Conservation (phyloP, 2,888 invertebrate genomes). For the Drosophila formosana region DNA sequence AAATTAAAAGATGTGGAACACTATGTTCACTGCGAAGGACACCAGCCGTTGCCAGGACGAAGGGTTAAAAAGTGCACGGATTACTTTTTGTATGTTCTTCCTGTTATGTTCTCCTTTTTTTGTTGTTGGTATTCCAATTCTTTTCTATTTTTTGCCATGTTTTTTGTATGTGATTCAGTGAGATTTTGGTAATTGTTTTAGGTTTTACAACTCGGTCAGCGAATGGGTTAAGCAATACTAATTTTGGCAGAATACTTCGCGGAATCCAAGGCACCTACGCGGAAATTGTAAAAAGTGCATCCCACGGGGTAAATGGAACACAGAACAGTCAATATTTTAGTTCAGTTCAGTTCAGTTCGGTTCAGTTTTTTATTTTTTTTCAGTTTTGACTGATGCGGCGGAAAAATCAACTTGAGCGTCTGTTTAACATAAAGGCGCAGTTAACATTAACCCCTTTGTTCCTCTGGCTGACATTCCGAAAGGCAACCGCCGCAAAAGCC, state of each 20-base stretch:
- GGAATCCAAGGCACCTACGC: slow-evolving; percentile 44
- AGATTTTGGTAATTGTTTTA: slow-evolving; percentile 44
- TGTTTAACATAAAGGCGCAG: slow-evolving; percentile 73
- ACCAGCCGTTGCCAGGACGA: slow-evolving; percentile 43
- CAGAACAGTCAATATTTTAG: slow-evolving; percentile 3
- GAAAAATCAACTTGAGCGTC: slow-evolving; percentile 51
- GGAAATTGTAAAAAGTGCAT: slow-evolving; percentile 59
- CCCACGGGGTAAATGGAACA: not conserved
- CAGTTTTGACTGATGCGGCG: slow-evolving; percentile 63
- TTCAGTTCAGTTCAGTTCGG: slow-evolving; percentile 1
- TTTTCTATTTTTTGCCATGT: not conserved
- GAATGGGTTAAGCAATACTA: slow-evolving; percentile 69
- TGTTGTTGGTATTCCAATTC: slow-evolving; percentile 9
- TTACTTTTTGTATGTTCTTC: slow-evolving; percentile 48
- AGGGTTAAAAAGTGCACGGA: slow-evolving; percentile 67
- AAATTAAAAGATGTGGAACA: slow-evolving; percentile 77
- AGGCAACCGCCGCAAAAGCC: slow-evolving; percentile 44
- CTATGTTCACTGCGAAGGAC: slow-evolving; percentile 32
- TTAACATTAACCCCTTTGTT: slow-evolving; percentile 79
- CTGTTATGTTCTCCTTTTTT: slow-evolving; percentile 6
- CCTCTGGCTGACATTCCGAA: slow-evolving; percentile 39
- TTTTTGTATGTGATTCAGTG: slow-evolving; percentile 41
- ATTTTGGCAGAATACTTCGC: slow-evolving; percentile 33
- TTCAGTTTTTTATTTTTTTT: slow-evolving; percentile 4
- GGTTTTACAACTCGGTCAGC: slow-evolving; percentile 64